Evolutionary conservation across 2,888 invertebrate species (phyloP).

Genomic region (Acleris cristana): DNA sequence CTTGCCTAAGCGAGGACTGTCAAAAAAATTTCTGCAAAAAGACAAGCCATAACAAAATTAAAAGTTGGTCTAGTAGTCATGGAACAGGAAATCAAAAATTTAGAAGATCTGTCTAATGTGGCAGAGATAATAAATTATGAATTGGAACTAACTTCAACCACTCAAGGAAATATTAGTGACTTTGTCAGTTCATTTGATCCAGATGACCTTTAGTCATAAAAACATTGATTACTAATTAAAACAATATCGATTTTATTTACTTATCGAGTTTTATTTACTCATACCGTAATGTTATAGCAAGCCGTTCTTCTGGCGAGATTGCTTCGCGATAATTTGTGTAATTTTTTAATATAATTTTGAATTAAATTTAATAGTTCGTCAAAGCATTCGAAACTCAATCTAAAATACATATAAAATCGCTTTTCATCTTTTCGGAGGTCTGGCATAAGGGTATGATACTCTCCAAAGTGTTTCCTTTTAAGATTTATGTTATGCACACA

Average conservation of each 20-base stretch:
- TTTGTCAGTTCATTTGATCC: no score
- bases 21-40: slow-evolving; percentile 4
- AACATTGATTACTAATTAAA: neutral
- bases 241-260: neutral
- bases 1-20: slow-evolving; percentile 8
- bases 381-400: neutral
- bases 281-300: neutral
- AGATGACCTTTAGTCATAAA: no score
- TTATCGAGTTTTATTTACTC: neutral
- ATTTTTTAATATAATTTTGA: neutral
- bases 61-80: slow-evolving; percentile 9
- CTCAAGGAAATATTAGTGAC: no score
- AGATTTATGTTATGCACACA: neutral
- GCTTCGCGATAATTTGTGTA: neutral
- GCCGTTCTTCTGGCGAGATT: neutral
- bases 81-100: slow-evolving; percentile 14
- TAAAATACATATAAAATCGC: slow-evolving; percentile 3
- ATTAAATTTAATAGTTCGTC: neutral
- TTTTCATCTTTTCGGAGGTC: neutral
- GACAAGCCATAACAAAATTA: slow-evolving; percentile 9
- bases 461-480: neutral
- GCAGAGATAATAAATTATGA: no score
- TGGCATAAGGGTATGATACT: neutral
- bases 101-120: neutral
- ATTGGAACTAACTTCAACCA: no score